These are phyloP conservation scores for Oostethus manadensis DNA, from an alignment of 2,113 vertebrate species.

Conservation along the genomic window DNA sequence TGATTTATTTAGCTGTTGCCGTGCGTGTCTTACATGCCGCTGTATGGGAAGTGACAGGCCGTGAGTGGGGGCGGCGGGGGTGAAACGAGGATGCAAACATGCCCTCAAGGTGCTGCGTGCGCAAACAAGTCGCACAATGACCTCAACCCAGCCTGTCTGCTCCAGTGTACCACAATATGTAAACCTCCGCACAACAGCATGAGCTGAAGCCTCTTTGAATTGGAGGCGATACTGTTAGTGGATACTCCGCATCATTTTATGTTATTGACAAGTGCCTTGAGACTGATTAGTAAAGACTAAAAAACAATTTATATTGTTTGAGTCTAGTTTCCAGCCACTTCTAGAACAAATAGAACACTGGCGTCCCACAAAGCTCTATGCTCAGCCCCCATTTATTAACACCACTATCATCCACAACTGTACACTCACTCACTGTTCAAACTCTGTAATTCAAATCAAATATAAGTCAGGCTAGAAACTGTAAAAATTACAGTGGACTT, in stretches of 20 bases:
- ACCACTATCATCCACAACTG: not conserved
- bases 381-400: not conserved
- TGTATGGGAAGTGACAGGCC: slow-evolving; percentile 45
- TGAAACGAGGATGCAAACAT: slow-evolving; percentile 27
- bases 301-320: not conserved
- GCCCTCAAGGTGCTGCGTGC: slow-evolving; percentile 30
- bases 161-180: slow-evolving; percentile 13
- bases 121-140: slow-evolving; percentile 40
- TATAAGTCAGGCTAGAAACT: no score
- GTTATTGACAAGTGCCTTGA: no score
- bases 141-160: slow-evolving; percentile 22
- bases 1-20: slow-evolving; percentile 14
- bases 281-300: no score
- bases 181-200: slow-evolving; percentile 1
- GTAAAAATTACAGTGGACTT: no score
- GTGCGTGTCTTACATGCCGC: slow-evolving; percentile 17
- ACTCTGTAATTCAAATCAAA: no score
- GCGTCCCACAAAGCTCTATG: not conserved
- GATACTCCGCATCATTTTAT: not conserved
- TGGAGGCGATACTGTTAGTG: not conserved
- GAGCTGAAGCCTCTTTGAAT: not conserved
- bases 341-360: not conserved
- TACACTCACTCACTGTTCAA: no score
- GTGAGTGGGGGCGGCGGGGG: slow-evolving; percentile 18
- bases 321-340: no score